Percentiles rank a stretch among this genome's conserved stretches.
These are phyloP conservation scores for Octopus sinensis DNA, from an alignment of 1,140 invertebrate genomes.

Conservation along the genomic window DNA sequence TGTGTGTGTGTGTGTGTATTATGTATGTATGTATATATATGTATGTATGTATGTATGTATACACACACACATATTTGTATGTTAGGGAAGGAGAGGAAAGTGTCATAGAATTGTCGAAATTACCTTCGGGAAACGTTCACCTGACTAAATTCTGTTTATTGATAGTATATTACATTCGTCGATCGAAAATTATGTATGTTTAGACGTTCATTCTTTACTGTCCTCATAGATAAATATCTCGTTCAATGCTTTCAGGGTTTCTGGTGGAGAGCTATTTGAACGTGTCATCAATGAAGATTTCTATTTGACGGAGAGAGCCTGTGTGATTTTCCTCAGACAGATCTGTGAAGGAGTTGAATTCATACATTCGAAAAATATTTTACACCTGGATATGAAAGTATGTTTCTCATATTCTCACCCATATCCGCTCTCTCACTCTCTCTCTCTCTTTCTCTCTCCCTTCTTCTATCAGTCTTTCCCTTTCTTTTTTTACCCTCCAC, in stretches of 20 bases:
- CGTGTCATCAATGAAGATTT: constrained; percentile 97
- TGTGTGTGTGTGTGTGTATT: no score
- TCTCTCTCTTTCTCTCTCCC: neutral
- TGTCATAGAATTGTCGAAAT: no score
- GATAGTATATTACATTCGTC: no score
- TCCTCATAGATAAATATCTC: no score
- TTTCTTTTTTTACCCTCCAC: neutral
- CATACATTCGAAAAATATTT: constrained; percentile 88
- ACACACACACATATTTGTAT: no score
- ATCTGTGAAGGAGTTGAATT: constrained; percentile 96
- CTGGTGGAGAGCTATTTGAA: constrained; percentile 96
- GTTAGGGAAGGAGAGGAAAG: no score
- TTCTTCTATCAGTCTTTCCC: neutral
- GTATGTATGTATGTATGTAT: no score
- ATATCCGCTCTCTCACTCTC: neutral
- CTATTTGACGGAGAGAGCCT: constrained; percentile 89
- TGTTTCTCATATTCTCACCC: constrained; percentile 25
- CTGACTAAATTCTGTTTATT: no score
- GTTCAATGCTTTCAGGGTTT: constrained; percentile 68
- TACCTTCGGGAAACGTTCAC: no score
- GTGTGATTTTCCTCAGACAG: constrained; percentile 92
- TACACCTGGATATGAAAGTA: constrained; percentile 96
- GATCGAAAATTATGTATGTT: no score
- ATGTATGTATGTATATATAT: no score
- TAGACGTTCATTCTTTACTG: no score